Evolutionary conservation across 2,113 vertebrate species (phyloP).

Genomic region (Boleophthalmus pectinirostris): DNA sequence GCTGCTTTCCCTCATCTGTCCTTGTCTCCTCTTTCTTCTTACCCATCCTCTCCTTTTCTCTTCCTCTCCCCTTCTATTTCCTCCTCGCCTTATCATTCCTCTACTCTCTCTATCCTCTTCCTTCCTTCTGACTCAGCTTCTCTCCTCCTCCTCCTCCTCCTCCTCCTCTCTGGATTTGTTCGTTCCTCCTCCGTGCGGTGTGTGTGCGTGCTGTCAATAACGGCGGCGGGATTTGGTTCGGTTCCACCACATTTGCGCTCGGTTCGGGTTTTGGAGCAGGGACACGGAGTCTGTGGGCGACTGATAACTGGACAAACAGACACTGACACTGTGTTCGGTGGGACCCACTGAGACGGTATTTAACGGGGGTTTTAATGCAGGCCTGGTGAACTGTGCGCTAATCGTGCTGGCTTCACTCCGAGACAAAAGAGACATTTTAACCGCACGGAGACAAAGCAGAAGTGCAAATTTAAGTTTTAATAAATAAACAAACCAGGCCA

Average conservation of each 20-base stretch:
- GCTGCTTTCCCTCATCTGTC: no score
- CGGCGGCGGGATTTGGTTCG: conserved; percentile 26
- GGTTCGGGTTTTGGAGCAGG: conserved; percentile 26
- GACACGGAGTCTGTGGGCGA: conserved; percentile 19
- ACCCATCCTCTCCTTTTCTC: no score
- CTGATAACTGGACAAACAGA: conserved; percentile 27
- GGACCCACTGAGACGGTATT: background rate
- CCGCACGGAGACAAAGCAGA: background rate
- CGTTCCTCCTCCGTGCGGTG: conserved; percentile 17
- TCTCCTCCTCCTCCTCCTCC: no score
- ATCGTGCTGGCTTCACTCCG: no score
- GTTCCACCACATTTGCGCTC: conserved; percentile 50
- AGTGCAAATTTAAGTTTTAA: background rate
- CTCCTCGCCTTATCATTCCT: no score
- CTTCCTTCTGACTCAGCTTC: no score
- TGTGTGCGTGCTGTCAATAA: conserved; percentile 25
- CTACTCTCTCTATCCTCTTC: no score
- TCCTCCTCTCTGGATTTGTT: conserved; percentile 11
- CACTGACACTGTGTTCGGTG: conserved; percentile 11
- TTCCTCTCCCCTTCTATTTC: no score
- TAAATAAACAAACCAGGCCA: no score
- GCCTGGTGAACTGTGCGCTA: background rate
- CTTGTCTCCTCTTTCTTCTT: no score
- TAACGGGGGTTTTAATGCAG: background rate
- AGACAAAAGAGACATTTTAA: background rate